Percentiles rank a stretch among this genome's conserved stretches.
Evolutionary conservation across 2,113 vertebrate species (phyloP).

Genomic region (Silurus glanis): DNA sequence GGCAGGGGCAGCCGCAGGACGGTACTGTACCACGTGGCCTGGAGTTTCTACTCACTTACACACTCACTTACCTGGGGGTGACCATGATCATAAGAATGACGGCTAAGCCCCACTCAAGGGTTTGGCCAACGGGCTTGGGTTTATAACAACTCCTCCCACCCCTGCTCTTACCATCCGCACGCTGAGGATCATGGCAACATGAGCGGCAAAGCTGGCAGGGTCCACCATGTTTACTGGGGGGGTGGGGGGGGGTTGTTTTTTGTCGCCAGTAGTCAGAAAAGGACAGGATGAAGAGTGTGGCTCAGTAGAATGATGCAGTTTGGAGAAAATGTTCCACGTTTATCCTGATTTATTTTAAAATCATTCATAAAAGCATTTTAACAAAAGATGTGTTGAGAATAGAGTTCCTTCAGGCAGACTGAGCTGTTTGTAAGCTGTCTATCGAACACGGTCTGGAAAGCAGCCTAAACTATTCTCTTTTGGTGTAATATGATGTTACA

Average conservation of each 20-base stretch:
- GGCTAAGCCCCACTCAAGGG: conserved; percentile 1
- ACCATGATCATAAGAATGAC: neutral
- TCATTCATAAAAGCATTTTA: neutral
- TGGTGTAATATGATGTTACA: neutral
- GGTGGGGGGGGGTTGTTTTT: neutral
- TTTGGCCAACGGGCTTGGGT: conserved; percentile 65
- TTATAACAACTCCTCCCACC: conserved; percentile 59
- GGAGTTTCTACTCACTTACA: conserved; percentile 75
- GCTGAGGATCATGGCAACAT: conserved; percentile 85
- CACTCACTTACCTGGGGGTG: conserved; percentile 69
- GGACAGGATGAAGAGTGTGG: neutral
- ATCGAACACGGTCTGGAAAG: neutral
- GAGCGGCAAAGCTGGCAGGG: conserved; percentile 85
- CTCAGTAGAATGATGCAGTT: neutral
- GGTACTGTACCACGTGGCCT: conserved; percentile 95
- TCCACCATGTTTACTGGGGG: neutral
- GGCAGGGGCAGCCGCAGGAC: conserved; percentile 76
- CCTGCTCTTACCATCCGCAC: conserved; percentile 58
- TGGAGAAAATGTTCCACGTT: neutral
- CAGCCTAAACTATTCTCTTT: neutral
- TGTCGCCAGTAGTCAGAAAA: neutral
- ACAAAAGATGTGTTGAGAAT: neutral
- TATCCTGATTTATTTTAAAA: neutral
- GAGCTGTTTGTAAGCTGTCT: neutral
- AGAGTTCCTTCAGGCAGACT: neutral